Evolutionary conservation across 2,888 invertebrate genomes (phyloP).

Genomic region (Drosophila quinaria): DNA sequence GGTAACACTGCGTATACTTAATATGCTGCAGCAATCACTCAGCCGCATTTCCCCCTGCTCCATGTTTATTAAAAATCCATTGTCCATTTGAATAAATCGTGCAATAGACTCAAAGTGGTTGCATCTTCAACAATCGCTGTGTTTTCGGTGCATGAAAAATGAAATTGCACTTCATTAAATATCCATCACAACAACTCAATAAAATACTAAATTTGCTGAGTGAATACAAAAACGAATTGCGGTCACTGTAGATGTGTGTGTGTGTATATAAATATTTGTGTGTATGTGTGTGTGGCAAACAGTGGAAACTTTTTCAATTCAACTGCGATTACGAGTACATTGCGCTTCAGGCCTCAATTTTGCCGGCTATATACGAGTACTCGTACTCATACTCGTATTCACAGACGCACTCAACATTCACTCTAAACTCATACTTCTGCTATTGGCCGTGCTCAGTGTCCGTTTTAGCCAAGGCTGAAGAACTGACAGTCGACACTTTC

Average conservation of each 20-base stretch:
- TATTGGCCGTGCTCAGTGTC: conserved; percentile 3
- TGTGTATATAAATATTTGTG: conserved; percentile 20
- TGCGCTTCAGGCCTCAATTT: conserved; percentile 49
- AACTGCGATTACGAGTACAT: conserved; percentile 63
- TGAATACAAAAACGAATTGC: conserved; percentile 53
- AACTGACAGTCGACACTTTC: conserved; percentile 2
- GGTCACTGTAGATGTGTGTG: conserved; percentile 26
- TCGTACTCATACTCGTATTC: conserved; percentile 22
- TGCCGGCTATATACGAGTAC: conserved; percentile 2
- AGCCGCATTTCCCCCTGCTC: conserved; percentile 11
- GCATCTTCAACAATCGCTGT: conserved; percentile 60
- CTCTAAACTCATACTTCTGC: not conserved
- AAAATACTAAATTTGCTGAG: conserved; percentile 70
- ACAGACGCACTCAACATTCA: conserved; percentile 17
- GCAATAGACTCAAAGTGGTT: conserved; percentile 31
- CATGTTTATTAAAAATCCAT: not conserved
- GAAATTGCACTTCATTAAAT: conserved; percentile 79
- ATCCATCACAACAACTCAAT: conserved; percentile 81
- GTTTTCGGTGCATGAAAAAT: conserved; percentile 44
- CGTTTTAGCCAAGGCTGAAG: not conserved
- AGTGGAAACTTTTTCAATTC: conserved; percentile 74
- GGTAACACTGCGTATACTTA: conserved; percentile 52
- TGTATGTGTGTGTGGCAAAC: conserved; percentile 50
- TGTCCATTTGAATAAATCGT: conserved; percentile 40
- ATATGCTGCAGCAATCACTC: conserved; percentile 61